Evolutionary conservation across 2,888 invertebrate species (phyloP), one percentile per base, ranked within the genome.

Genomic region (Campaea margaritaria): DNA sequence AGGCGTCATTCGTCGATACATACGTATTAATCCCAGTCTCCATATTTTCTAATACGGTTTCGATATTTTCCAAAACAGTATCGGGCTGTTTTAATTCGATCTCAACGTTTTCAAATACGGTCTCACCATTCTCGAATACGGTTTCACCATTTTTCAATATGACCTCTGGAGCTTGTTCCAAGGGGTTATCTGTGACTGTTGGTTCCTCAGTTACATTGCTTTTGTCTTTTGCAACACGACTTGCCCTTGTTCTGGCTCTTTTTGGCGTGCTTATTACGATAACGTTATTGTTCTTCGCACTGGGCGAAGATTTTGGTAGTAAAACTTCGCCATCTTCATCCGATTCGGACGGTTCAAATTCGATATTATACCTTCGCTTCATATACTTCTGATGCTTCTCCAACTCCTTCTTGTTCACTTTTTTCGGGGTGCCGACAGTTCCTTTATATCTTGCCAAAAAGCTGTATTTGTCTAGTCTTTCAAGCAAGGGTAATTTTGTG

Each of bases 381-480:
- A 91, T 68, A 15, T 70, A 73, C 39, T 76, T 81, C 50, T 86
- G 77, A 62, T 80, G 80, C 59, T 75, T 86, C 8, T 70, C 65
- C 27, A 87, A 46, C 14, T 81, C 79, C 8, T 69, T 68, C 64
- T 76, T 81, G n/a, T 60, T 79, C 1, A 87, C 51, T 70, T 83
- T 74, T 81, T 87, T 73, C 64, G 93, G 79, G 71, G 79, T 67
- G 56, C 72, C 16, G 84, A 93, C 85, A 0, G 68, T 67, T 0
- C 93, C 92, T 49, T 82, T 85, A 69, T 86, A 93, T 64, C 86
- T 83, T 2, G 85, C 68, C 41, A 93, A 65, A 65, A 93, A 94
- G 64, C 93, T 91, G 58, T 83, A 93, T 65, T 86, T 87, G 3
- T 75, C 72, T 27, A 93, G 76, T 36, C 93, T 85, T 12, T 82